phyloP scores from a whole-genome alignment of 1,140 invertebrate species.

The Episyrphus balteatus region DNA sequence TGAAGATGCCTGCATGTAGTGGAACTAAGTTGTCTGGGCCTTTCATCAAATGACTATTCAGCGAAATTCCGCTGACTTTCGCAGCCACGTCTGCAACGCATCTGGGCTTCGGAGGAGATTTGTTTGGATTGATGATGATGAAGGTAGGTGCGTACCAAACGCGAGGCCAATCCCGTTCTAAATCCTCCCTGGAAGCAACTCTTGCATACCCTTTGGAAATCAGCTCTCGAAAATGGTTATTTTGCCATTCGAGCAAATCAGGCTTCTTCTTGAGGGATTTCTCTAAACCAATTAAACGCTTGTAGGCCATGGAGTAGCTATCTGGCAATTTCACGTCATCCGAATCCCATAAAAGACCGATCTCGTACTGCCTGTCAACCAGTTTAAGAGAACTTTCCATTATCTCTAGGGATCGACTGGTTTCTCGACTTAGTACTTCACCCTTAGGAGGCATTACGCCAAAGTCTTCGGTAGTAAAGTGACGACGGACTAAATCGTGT shows the following conservation, averaged over 20 bases:
- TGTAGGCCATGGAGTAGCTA: conserved; percentile 1
- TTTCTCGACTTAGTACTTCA: too few species aligned
- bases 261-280: background rate
- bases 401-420: too few species aligned
- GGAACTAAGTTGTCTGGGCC: background rate
- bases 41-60: background rate
- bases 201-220: background rate
- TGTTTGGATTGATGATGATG: conserved; percentile 12
- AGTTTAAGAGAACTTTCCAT: too few species aligned
- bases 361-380: background rate
- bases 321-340: background rate
- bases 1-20: background rate
- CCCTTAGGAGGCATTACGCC: too few species aligned
- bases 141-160: conserved; percentile 20
- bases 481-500: too few species aligned
- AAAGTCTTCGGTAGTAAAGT: too few species aligned
- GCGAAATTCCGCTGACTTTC: background rate
- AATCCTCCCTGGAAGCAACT: background rate
- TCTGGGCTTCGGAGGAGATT: conserved; percentile 10
- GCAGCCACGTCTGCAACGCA: conserved; percentile 20
- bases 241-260: background rate
- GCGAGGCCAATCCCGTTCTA: background rate
- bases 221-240: background rate
- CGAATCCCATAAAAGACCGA: conserved; percentile 7
- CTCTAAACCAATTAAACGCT: conserved; percentile 1